Percentiles rank a stretch among this genome's conserved stretches.
phyloP scores from a whole-genome alignment of 2,888 invertebrate species.

The Agriopis marginaria region DNA sequence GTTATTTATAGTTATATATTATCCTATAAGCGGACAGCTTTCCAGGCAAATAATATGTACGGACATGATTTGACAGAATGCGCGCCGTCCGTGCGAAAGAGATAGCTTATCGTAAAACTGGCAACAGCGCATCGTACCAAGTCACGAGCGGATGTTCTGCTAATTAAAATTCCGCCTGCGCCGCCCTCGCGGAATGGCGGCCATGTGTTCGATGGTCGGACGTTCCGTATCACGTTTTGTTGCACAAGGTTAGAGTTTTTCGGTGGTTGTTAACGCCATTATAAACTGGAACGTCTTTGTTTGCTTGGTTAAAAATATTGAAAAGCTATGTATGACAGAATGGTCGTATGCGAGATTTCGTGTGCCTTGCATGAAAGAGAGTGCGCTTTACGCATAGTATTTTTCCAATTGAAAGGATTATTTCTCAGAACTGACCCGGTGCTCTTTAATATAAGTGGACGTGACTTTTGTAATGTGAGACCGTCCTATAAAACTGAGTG shows the following conservation, averaged over 20 bases:
- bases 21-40: constrained; percentile 22
- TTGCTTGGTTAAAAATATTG: constrained; percentile 62
- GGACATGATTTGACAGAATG: constrained; percentile 57
- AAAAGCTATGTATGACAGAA: constrained; percentile 68
- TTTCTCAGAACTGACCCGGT: constrained; percentile 84
- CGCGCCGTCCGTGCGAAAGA: constrained; percentile 64
- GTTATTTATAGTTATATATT: constrained; percentile 32
- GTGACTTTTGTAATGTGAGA: constrained; percentile 76
- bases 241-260: constrained; percentile 83
- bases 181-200: constrained; percentile 86
- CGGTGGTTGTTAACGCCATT: constrained; percentile 64
- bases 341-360: constrained; percentile 67
- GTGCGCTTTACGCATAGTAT: constrained; percentile 68
- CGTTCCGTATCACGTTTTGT: constrained; percentile 82
- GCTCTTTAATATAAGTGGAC: constrained; percentile 79
- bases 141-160: constrained; percentile 86
- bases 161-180: constrained; percentile 87
- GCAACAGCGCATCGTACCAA: constrained; percentile 80
- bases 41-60: constrained; percentile 27
- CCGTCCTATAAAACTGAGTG: constrained; percentile 75
- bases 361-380: constrained; percentile 67
- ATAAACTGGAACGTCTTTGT: constrained; percentile 62
- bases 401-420: constrained; percentile 67
- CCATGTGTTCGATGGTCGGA: constrained; percentile 84
- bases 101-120: constrained; percentile 70